Conservation (phyloP, 2,113 vertebrate genomes). For the Mesoclemmys tuberculata region DNA sequence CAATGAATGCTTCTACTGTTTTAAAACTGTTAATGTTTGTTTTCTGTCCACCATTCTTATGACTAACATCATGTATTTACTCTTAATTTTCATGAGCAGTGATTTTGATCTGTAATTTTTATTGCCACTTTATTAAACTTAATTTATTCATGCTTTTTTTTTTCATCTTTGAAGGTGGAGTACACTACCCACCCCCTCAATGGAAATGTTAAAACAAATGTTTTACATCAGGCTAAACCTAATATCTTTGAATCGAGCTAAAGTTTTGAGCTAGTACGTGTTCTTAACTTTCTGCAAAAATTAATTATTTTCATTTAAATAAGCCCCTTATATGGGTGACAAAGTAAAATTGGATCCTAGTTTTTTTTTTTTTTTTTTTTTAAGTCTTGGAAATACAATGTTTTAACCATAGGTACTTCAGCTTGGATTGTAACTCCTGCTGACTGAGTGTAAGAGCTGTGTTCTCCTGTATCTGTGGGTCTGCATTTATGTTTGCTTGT, state of each 20-base stretch:
- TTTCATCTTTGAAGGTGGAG: neutral
- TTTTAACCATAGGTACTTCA: conserved; percentile 1
- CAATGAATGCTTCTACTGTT: neutral
- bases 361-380: too few species aligned
- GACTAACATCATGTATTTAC: neutral
- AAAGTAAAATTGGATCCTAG: conserved; percentile 27
- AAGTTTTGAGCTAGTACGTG: conserved; percentile 51
- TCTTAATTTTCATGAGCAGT: conserved; percentile 10
- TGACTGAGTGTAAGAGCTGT: conserved; percentile 25
- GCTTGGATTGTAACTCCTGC: neutral
- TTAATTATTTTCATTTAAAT: neutral
- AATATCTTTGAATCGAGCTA: conserved; percentile 27
- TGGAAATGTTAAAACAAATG: conserved; percentile 30
- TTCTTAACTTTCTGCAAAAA: conserved; percentile 14
- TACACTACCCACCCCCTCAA: conserved; percentile 5
- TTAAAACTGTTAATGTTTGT: neutral
- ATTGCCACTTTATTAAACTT: neutral
- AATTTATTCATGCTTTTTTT: conserved; percentile 7
- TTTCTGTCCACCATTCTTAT: neutral
- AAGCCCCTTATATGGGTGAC: neutral
- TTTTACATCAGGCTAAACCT: conserved; percentile 52
- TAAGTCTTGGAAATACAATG: neutral
- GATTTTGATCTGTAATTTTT: neutral
- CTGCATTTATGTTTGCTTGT: conserved; percentile 67
- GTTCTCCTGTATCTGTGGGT: conserved; percentile 46